phyloP scores from a whole-genome alignment of 2,888 invertebrate species.

The Acleris sparsana region DNA sequence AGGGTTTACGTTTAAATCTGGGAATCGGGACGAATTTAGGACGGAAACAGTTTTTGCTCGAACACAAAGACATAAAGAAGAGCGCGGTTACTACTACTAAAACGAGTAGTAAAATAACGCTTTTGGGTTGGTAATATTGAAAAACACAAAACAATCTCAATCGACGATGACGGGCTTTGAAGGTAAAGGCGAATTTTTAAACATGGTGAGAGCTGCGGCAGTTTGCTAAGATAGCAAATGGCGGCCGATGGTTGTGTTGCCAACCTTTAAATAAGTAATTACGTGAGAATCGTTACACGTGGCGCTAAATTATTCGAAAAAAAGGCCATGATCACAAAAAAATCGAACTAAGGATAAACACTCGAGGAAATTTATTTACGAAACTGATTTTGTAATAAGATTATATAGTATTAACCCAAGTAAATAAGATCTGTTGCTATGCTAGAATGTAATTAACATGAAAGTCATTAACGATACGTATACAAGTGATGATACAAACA shows the following conservation, averaged over 20 bases:
- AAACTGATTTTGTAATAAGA: no score
- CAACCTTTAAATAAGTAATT: constrained; percentile 21
- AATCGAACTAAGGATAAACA: background rate
- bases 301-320: background rate
- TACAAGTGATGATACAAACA: background rate
- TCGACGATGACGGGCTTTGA: constrained; percentile 4
- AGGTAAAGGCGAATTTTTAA: constrained; percentile 15
- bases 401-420: no score
- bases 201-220: constrained; percentile 25
- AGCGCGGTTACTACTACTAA: no score
- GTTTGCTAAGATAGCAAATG: constrained; percentile 1
- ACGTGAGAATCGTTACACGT: constrained; percentile 14
- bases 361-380: background rate
- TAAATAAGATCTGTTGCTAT: no score
- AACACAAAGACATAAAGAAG: no score
- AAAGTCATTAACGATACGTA: background rate
- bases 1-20: constrained; percentile 10
- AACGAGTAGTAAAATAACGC: no score
- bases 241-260: constrained; percentile 1
- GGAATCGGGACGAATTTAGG: background rate
- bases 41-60: no score
- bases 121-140: no score
- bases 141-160: background rate
- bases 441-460: no score
- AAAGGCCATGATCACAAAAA: background rate